Conservation (phyloP, 2,888 invertebrate species). For the Caenorhabditis zanzibari region DNA sequence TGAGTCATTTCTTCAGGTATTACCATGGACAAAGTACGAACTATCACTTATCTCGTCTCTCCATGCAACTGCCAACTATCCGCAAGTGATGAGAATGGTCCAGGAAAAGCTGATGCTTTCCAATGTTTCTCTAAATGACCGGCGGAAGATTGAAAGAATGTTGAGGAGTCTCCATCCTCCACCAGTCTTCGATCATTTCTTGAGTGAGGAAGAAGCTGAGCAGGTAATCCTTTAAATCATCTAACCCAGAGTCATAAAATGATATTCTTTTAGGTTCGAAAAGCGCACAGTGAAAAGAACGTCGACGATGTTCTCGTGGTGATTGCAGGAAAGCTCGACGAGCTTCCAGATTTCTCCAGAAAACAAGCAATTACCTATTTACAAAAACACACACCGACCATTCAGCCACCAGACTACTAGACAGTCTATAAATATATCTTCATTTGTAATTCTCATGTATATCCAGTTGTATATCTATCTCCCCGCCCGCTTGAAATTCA, state of each 20-base stretch:
- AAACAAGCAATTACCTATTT: slow-evolving; percentile 59
- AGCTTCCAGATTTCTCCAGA: slow-evolving; percentile 31
- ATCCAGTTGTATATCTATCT: slow-evolving; percentile 18
- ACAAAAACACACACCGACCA: slow-evolving; percentile 52
- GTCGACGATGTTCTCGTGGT: slow-evolving; percentile 31
- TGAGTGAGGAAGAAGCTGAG: slow-evolving; percentile 41
- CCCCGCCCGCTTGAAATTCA: background rate
- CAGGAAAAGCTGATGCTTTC: slow-evolving; percentile 48
- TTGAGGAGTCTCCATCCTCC: slow-evolving; percentile 61
- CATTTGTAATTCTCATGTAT: slow-evolving; percentile 34
- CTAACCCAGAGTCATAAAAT: background rate
- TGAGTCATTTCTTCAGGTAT: slow-evolving; percentile 36
- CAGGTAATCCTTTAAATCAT: slow-evolving; percentile 14
- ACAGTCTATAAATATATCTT: slow-evolving; percentile 1
- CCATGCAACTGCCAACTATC: slow-evolving; percentile 64
- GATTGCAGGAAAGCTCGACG: slow-evolving; percentile 15
- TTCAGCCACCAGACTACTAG: slow-evolving; percentile 40
- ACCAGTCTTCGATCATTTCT: slow-evolving; percentile 57
- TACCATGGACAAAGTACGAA: slow-evolving; percentile 59
- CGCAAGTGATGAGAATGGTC: slow-evolving; percentile 51
- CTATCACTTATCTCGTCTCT: slow-evolving; percentile 48
- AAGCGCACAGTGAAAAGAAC: slow-evolving; percentile 53
- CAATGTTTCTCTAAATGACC: slow-evolving; percentile 43
- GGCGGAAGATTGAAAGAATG: slow-evolving; percentile 59
- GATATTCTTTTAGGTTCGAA: slow-evolving; percentile 45